Evolutionary conservation across 2,113 vertebrate species (phyloP).

Genomic region (Acanthochromis polyacanthus): DNA sequence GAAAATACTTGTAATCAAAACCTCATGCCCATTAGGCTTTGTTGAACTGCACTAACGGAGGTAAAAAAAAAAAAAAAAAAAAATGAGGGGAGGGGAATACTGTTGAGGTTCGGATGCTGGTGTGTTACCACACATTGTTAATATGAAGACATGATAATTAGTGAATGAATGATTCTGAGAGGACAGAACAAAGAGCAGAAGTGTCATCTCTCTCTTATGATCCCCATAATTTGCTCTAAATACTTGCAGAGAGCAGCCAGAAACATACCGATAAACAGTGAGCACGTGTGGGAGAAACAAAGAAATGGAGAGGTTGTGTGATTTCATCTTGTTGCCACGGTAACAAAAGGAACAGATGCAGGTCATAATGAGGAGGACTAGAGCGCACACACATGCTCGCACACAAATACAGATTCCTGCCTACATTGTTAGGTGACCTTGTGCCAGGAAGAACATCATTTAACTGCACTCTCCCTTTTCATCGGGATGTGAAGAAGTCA

Average conservation of each 20-base stretch:
- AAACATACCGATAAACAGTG: slow-evolving; percentile 28
- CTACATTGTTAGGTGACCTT: background rate
- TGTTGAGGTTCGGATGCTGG: background rate
- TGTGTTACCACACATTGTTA: background rate
- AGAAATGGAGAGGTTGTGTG: slow-evolving; percentile 37
- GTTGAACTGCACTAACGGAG: too few relatives aligned
- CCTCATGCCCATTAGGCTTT: too few relatives aligned
- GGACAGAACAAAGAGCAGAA: background rate
- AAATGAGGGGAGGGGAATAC: background rate
- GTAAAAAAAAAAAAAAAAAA: background rate
- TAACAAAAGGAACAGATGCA: slow-evolving; percentile 91
- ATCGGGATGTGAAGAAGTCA: too few relatives aligned
- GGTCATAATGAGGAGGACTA: slow-evolving; percentile 80
- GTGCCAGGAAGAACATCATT: slow-evolving; percentile 9
- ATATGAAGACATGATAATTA: background rate
- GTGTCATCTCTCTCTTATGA: background rate
- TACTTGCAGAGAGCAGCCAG: background rate
- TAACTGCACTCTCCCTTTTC: background rate
- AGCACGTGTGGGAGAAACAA: slow-evolving; percentile 56
- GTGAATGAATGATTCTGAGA: background rate
- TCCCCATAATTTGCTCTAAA: background rate
- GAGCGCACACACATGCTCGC: slow-evolving; percentile 6
- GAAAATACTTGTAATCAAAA: too few relatives aligned
- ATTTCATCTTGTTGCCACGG: slow-evolving; percentile 89
- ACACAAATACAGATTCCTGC: slow-evolving; percentile 14